Evolutionary conservation across 2,113 vertebrate genomes (phyloP).

Genomic region (Collichthys lucidus): DNA sequence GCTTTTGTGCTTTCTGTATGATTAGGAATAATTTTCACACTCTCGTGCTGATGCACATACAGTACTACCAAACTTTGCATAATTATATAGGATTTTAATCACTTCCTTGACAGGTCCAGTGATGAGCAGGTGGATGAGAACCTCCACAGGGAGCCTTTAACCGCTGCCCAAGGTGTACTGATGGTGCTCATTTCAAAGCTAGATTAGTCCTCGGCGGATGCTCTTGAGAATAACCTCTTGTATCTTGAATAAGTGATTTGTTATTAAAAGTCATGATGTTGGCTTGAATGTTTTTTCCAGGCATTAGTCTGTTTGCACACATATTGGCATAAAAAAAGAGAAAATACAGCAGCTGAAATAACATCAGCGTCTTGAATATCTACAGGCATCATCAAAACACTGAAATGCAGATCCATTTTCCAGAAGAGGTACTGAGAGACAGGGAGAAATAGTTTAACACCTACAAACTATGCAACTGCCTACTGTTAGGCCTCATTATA

Average conservation of each 20-base stretch:
- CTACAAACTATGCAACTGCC: neutral
- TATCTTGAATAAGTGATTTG: too few relatives aligned
- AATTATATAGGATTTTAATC: neutral
- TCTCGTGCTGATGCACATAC: neutral
- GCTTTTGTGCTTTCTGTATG: neutral
- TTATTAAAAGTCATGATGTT: neutral
- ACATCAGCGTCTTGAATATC: neutral
- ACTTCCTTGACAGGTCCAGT: neutral
- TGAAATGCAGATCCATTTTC: neutral
- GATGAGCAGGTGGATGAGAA: neutral
- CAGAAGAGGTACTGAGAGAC: neutral
- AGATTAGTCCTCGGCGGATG: neutral
- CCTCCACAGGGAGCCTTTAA: neutral
- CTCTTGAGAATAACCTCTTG: neutral
- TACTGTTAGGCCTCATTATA: slow-evolving; percentile 8
- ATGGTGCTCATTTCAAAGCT: neutral
- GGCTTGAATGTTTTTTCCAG: neutral
- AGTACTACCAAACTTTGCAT: neutral
- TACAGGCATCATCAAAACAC: neutral
- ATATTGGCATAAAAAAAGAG: neutral
- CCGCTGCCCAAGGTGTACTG: neutral
- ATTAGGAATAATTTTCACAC: neutral
- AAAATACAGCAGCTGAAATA: neutral
- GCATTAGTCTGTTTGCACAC: neutral
- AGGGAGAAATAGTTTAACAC: neutral